These are phyloP conservation scores for Yponomeuta malinellus DNA, from an alignment of 2,888 invertebrate species.

Conservation along the genomic window DNA sequence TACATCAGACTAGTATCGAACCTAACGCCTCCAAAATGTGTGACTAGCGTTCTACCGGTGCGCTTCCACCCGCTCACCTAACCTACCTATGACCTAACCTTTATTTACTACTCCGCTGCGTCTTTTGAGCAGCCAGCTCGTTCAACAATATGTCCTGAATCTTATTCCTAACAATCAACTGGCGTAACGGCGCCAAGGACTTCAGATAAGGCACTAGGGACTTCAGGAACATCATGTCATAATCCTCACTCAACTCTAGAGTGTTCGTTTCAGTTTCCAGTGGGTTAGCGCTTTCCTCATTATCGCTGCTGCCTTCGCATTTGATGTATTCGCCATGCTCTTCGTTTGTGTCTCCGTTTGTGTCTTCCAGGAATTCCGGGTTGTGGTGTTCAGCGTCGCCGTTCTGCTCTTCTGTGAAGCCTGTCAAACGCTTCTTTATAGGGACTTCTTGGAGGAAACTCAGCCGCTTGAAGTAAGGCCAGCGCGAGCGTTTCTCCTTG, in stretches of 20 bases:
- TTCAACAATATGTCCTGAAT: constrained; percentile 47
- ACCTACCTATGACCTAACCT: not conserved
- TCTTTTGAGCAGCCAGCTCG: constrained; percentile 25
- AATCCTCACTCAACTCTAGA: constrained; percentile 30
- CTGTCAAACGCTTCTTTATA: constrained; percentile 12
- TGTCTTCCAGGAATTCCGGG: not conserved
- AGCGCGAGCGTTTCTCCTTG: constrained; percentile 35
- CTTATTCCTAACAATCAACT: constrained; percentile 42
- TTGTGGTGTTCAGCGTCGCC: not conserved
- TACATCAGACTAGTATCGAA: too few relatives aligned
- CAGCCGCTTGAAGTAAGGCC: constrained; percentile 38
- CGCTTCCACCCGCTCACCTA: too few relatives aligned
- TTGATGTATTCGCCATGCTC: constrained; percentile 4
- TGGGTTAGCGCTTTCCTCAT: not conserved
- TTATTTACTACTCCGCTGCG: not conserved
- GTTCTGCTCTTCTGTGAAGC: not conserved
- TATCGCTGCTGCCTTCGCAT: not conserved
- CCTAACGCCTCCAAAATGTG: too few relatives aligned
- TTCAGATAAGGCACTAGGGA: constrained; percentile 46
- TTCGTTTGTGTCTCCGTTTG: not conserved
- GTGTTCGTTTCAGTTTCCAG: not conserved
- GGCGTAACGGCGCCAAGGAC: constrained; percentile 41
- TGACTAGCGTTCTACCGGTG: too few relatives aligned
- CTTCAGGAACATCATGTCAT: constrained; percentile 46
- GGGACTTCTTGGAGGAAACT: constrained; percentile 29